These are phyloP conservation scores for Ichneumon xanthorius DNA, from an alignment of 2,888 invertebrate species.

Conservation along the genomic window DNA sequence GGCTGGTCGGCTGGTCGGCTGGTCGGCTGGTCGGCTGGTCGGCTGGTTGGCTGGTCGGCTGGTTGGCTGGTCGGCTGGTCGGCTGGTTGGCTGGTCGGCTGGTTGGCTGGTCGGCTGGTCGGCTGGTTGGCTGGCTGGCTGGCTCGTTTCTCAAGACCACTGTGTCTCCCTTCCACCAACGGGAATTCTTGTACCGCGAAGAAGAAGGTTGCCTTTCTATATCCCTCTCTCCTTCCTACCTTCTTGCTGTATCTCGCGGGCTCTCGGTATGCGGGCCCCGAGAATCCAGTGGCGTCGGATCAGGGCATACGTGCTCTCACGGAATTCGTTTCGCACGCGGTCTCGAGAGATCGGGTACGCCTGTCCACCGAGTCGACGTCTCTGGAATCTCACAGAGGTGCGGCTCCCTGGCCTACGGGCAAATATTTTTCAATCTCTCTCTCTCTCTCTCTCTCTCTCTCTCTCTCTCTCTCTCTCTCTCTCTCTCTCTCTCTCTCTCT, in stretches of 20 bases:
- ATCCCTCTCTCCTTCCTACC: constrained; percentile 52
- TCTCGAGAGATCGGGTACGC: constrained; percentile 8
- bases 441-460: constrained; percentile 46
- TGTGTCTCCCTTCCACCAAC: constrained; percentile 59
- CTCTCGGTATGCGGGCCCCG: constrained; percentile 70
- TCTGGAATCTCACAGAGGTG: constrained; percentile 79
- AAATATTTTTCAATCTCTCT: constrained; percentile 60
- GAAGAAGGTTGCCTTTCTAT: constrained; percentile 62
- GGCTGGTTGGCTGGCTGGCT: constrained; percentile 35
- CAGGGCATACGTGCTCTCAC: constrained; percentile 52
- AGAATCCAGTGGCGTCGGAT: constrained; percentile 73
- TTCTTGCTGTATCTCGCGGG: constrained; percentile 64
- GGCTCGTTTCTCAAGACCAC: constrained; percentile 62
- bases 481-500: constrained; percentile 58
- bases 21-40: no score
- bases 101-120: no score
- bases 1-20: no score
- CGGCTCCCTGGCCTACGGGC: constrained; percentile 71
- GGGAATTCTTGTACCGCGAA: constrained; percentile 50
- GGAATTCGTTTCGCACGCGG: constrained; percentile 63
- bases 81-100: no score
- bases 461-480: constrained; percentile 51
- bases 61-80: constrained; percentile 37
- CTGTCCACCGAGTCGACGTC: constrained; percentile 71
- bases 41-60: constrained; percentile 49